Conservation (phyloP, 2,888 invertebrate species). For the Dasypolia templi region DNA sequence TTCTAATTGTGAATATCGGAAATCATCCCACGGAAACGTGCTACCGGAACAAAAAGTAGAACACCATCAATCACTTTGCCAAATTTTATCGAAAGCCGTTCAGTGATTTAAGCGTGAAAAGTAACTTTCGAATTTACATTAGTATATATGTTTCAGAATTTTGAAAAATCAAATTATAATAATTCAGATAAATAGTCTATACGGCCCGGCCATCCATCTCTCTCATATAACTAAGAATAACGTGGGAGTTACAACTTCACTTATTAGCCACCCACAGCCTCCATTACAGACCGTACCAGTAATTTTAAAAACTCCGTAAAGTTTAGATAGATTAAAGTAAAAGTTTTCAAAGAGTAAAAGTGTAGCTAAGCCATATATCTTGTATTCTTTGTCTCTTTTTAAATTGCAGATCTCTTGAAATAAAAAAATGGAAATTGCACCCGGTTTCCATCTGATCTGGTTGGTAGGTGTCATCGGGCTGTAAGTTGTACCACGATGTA, state of each 20-base stretch:
- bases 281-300: slow-evolving; percentile 27
- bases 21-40: too few species aligned
- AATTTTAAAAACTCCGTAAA: slow-evolving; percentile 29
- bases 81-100: too few species aligned
- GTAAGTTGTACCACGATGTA: too few species aligned
- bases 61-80: too few species aligned
- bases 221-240: not conserved
- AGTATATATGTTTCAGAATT: too few species aligned
- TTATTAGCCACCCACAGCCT: slow-evolving; percentile 35
- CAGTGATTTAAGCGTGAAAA: too few species aligned
- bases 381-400: not conserved
- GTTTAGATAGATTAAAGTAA: slow-evolving; percentile 1
- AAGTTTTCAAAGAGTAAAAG: slow-evolving; percentile 9
- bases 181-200: too few species aligned
- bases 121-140: too few species aligned
- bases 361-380: not conserved
- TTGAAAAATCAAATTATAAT: too few species aligned
- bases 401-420: not conserved
- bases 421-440: not conserved
- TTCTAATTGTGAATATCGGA: not conserved
- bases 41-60: too few species aligned
- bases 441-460: accelerated
- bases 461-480: too few species aligned
- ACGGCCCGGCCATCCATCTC: slow-evolving; percentile 8
- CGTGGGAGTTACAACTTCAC: slow-evolving; percentile 40